These are phyloP conservation scores for Willisornis vidua DNA, from an alignment of 2,113 vertebrate genomes.

Conservation along the genomic window DNA sequence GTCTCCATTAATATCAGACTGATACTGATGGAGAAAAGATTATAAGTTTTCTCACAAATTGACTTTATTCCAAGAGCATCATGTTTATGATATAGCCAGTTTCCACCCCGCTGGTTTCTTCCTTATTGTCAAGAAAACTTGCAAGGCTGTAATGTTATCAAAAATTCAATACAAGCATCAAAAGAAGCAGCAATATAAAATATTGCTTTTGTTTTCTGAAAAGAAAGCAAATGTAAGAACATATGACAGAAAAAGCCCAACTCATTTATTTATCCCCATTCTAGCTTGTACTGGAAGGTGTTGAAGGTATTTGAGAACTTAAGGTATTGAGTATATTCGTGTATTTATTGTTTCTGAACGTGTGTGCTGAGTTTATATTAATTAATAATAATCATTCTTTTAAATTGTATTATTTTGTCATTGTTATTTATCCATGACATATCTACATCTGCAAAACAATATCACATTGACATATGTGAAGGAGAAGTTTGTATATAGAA, in stretches of 20 bases:
- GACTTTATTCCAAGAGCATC: not conserved
- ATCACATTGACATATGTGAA: not conserved
- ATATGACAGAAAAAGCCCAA: fast-evolving
- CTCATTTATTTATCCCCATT: not conserved
- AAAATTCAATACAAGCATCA: not conserved
- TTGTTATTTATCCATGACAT: not conserved
- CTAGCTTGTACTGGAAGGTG: not conserved
- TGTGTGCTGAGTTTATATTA: not conserved
- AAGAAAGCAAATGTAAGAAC: not conserved
- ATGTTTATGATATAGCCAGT: not conserved
- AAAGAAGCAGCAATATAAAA: not conserved
- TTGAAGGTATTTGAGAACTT: not conserved
- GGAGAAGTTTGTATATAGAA: not conserved
- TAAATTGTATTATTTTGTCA: not conserved
- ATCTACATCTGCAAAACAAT: not conserved
- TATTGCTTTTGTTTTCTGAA: not conserved
- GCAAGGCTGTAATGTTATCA: not conserved
- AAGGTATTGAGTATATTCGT: not conserved
- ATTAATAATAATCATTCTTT: not conserved
- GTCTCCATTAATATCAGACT: not conserved
- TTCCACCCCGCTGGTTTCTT: not conserved
- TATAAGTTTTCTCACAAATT: not conserved
- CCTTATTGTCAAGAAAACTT: not conserved
- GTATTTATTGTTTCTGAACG: not conserved
- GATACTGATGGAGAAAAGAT: not conserved